phyloP scores from a whole-genome alignment of 2,888 invertebrate species.

The Phyto melanocephala region DNA sequence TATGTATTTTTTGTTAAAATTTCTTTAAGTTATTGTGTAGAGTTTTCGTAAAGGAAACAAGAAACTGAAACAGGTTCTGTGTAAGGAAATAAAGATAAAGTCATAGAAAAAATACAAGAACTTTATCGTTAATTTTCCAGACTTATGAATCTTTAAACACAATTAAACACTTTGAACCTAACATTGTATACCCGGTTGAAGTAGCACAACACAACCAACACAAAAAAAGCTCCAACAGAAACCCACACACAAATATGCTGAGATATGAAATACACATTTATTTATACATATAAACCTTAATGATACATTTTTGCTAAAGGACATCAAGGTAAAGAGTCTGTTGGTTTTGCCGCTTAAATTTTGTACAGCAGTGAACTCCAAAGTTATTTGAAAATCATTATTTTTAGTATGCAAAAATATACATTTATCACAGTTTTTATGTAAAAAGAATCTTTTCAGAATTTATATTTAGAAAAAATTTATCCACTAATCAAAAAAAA shows the following conservation, averaged over 20 bases:
- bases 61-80: background rate
- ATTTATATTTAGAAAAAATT: no score
- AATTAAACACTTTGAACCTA: slow-evolving; percentile 74
- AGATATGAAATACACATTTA: background rate
- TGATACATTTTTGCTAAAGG: slow-evolving; percentile 1
- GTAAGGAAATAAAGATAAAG: background rate
- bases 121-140: slow-evolving; percentile 70
- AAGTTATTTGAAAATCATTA: no score
- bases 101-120: slow-evolving; percentile 46
- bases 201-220: background rate
- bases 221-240: background rate
- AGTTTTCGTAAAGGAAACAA: background rate
- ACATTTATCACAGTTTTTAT: no score
- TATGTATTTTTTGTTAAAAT: no score
- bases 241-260: background rate
- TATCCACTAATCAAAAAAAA: no score
- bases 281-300: background rate
- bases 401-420: no score
- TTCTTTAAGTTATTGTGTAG: background rate
- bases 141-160: slow-evolving; percentile 76
- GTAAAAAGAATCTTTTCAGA: no score
- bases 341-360: background rate
- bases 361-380: background rate
- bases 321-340: slow-evolving; percentile 16
- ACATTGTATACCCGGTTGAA: slow-evolving; percentile 4